These are phyloP conservation scores for Coluber constrictor DNA, from an alignment of 2,797 vertebrate species.

Conservation along the genomic window DNA sequence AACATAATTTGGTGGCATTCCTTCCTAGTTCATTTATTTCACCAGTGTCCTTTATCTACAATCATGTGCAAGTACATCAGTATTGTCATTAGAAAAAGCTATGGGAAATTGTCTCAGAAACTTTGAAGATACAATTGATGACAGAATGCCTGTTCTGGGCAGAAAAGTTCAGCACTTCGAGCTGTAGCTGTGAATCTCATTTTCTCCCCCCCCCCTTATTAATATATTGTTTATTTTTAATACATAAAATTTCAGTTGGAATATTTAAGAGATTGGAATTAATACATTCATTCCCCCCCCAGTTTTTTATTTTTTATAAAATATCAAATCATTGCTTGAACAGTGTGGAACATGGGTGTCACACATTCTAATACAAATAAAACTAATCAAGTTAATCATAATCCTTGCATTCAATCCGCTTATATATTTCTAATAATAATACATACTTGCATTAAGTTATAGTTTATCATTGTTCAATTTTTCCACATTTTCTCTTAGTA, in stretches of 20 bases:
- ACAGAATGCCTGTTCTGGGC: background rate
- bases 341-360: too few relatives aligned
- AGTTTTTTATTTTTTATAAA: too few relatives aligned
- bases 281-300: background rate
- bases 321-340: too few relatives aligned
- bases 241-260: background rate
- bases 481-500: too few relatives aligned
- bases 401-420: too few relatives aligned
- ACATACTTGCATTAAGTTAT: too few relatives aligned
- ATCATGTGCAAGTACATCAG: background rate
- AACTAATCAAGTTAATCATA: too few relatives aligned
- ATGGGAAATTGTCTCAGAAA: background rate
- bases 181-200: background rate
- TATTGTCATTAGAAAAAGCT: background rate
- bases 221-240: constrained; percentile 7
- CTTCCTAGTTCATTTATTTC: background rate
- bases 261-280: background rate
- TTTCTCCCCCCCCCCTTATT: background rate
- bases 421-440: too few relatives aligned
- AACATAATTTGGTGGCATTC: background rate
- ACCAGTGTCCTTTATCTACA: background rate
- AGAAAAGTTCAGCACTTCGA: background rate
- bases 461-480: too few relatives aligned
- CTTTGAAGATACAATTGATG: background rate
- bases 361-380: too few relatives aligned